These are phyloP conservation scores for Cenopis cana DNA, from an alignment of 2,888 invertebrate species.

Conservation along the genomic window DNA sequence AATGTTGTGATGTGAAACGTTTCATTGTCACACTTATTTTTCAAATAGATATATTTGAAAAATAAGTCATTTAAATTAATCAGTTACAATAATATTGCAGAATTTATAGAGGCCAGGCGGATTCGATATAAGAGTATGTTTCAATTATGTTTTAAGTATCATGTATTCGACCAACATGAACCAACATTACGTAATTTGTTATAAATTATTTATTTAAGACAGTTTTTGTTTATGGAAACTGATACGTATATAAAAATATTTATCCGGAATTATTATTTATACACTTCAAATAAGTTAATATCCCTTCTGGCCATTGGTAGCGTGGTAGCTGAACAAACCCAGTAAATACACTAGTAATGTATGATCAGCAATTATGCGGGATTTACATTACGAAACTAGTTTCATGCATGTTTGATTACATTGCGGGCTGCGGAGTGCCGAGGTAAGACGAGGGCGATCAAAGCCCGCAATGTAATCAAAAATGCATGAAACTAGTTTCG, in stretches of 20 bases:
- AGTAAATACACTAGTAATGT: conserved; percentile 15
- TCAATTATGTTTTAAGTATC: neutral
- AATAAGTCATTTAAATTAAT: neutral
- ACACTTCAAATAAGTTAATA: neutral
- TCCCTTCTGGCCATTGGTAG: conserved; percentile 29
- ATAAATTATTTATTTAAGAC: neutral
- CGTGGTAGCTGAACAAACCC: conserved; percentile 4
- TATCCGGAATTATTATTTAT: neutral
- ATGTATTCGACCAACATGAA: neutral
- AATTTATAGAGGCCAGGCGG: conserved; percentile 22
- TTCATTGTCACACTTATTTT: neutral
- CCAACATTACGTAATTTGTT: neutral
- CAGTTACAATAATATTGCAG: conserved; percentile 3
- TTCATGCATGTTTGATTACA: too few relatives aligned
- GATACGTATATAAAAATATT: neutral
- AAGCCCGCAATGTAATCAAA: too few relatives aligned
- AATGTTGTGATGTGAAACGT: too few relatives aligned
- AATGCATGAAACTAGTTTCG: too few relatives aligned
- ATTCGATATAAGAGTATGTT: conserved; percentile 4
- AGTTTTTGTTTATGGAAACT: too few relatives aligned
- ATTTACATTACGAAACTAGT: too few relatives aligned
- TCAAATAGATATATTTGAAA: neutral
- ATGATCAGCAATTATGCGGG: conserved; percentile 13
- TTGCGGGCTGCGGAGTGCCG: too few relatives aligned
- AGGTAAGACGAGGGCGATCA: too few relatives aligned